A percentile compares a stretch with the other conserved stretches of the same genome.
Evolutionary conservation across 2,888 invertebrate species (phyloP).

Genomic region (Colostygia pectinataria): DNA sequence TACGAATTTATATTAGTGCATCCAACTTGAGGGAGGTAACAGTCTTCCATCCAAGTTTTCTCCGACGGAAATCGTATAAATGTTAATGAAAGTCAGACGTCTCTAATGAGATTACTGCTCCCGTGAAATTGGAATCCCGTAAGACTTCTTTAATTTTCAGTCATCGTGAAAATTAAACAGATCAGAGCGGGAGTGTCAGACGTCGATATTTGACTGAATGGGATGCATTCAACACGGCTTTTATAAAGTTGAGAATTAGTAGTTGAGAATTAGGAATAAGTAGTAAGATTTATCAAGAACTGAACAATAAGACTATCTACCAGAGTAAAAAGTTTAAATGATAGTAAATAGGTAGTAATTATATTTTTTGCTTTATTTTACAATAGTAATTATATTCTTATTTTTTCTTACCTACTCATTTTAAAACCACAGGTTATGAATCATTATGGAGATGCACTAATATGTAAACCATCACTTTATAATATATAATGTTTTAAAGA

Average conservation of each 20-base stretch:
- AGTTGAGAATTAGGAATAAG: conserved; percentile 14
- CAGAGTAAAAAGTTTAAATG: too few species aligned
- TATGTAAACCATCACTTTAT: too few species aligned
- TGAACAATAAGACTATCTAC: conserved; percentile 16
- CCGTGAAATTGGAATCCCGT: conserved; percentile 77
- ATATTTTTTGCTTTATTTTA: too few species aligned
- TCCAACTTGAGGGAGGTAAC: conserved; percentile 53
- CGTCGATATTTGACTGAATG: conserved; percentile 45
- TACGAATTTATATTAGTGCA: conserved; percentile 73
- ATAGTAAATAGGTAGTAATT: too few species aligned
- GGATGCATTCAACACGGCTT: conserved; percentile 42
- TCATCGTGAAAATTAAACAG: conserved; percentile 72
- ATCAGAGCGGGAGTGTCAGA: conserved; percentile 49
- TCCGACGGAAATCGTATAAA: conserved; percentile 74
- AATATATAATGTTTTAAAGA: too few species aligned
- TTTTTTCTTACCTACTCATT: too few species aligned
- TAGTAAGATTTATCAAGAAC: too few species aligned
- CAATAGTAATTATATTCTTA: too few species aligned
- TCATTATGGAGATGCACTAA: too few species aligned
- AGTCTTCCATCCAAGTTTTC: conserved; percentile 63
- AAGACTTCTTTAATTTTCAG: conserved; percentile 79
- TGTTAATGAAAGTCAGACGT: conserved; percentile 79
- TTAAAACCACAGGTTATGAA: too few species aligned
- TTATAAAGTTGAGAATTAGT: conserved; percentile 30
- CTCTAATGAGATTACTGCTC: conserved; percentile 78